Evolutionary conservation across 2,113 vertebrate species (phyloP).

Genomic region (Cygnus atratus): DNA sequence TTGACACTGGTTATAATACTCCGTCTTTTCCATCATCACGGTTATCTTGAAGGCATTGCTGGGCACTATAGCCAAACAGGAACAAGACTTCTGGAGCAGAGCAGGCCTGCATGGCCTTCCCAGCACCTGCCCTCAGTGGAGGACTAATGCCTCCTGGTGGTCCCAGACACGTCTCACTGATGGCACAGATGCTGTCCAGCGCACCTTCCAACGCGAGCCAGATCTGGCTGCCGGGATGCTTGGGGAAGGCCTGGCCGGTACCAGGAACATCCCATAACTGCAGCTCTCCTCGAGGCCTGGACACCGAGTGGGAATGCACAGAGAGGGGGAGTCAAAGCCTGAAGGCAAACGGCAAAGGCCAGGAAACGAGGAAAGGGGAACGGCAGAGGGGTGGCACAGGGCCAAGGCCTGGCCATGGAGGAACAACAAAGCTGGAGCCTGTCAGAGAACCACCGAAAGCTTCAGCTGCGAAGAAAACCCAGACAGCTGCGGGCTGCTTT

Average conservation of each 20-base stretch:
- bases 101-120: neutral
- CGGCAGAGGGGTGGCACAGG: neutral
- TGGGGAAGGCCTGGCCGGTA: neutral
- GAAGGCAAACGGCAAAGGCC: neutral
- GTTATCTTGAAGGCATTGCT: neutral
- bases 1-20: neutral
- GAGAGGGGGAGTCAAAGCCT: neutral
- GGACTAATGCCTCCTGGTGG: conserved; percentile 59
- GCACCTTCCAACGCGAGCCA: neutral
- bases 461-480: neutral
- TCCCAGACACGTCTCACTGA: neutral
- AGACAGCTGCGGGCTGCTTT: neutral
- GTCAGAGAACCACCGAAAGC: neutral
- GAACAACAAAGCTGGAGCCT: neutral
- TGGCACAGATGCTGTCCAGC: neutral
- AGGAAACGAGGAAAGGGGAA: neutral
- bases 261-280: neutral
- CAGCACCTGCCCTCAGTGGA: neutral
- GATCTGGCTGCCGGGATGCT: neutral
- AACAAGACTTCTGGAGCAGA: neutral
- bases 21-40: neutral
- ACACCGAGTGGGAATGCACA: neutral
- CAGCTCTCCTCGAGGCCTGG: neutral
- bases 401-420: neutral
- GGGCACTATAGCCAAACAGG: accelerated